phyloP scores from a whole-genome alignment of 2,888 invertebrate genomes.

The Acleris emargana region DNA sequence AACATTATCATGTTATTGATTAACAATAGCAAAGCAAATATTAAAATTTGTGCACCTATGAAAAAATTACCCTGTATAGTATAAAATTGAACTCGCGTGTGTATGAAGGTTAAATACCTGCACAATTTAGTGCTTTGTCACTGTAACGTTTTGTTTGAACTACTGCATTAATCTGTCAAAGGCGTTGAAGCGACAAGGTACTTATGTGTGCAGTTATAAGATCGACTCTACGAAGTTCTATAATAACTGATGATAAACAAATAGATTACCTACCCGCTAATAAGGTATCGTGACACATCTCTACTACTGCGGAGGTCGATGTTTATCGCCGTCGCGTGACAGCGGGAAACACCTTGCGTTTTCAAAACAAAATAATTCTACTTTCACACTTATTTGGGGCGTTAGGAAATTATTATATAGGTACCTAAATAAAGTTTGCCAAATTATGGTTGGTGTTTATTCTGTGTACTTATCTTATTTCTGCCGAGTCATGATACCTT shows the following conservation, averaged over 20 bases:
- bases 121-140: too few relatives aligned
- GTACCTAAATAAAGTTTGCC: neutral
- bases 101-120: too few relatives aligned
- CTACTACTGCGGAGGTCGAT: conserved; percentile 37
- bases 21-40: too few relatives aligned
- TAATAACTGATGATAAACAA: conserved; percentile 10
- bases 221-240: neutral
- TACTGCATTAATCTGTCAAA: too few relatives aligned
- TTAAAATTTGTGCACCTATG: too few relatives aligned
- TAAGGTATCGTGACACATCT: conserved; percentile 39
- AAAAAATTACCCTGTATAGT: too few relatives aligned
- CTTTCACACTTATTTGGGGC: conserved; percentile 13
- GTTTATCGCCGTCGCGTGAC: conserved; percentile 37
- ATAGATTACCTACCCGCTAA: conserved; percentile 19
- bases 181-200: too few relatives aligned
- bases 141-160: too few relatives aligned
- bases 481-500: too few relatives aligned
- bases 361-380: conserved; percentile 13
- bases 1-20: too few relatives aligned
- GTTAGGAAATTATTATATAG: neutral
- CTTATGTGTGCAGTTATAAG: too few relatives aligned
- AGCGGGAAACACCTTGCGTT: conserved; percentile 20
- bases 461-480: neutral
- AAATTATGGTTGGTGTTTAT: neutral
- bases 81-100: too few relatives aligned